Evolutionary conservation across 2,888 invertebrate species (phyloP).

Genomic region (Cryptus armator): DNA sequence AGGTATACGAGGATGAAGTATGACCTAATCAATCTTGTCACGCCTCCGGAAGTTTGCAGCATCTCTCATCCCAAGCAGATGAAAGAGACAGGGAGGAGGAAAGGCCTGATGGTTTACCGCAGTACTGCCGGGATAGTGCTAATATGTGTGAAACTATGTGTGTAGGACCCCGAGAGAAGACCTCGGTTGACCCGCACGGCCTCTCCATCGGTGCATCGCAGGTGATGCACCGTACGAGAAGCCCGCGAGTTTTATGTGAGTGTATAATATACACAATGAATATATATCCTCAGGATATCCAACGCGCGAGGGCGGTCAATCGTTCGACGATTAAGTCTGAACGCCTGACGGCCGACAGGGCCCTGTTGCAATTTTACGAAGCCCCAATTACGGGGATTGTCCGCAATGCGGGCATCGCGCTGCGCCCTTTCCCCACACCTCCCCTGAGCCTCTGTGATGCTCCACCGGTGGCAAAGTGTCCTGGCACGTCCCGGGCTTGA

Average conservation of each 20-base stretch:
- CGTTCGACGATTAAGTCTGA: conserved; percentile 54
- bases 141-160: conserved; percentile 57
- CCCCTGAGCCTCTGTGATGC: conserved; percentile 38
- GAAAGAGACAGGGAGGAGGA: conserved; percentile 38
- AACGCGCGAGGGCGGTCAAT: conserved; percentile 54
- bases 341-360: conserved; percentile 41
- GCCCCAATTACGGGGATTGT: conserved; percentile 71
- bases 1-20: conserved; percentile 57
- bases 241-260: conserved; percentile 26
- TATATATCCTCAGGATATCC: conserved; percentile 42
- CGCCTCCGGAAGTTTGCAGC: conserved; percentile 67
- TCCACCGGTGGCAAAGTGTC: conserved; percentile 62
- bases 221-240: conserved; percentile 67
- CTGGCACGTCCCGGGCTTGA: conserved; percentile 67
- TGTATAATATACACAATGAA: conserved; percentile 41
- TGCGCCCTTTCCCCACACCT: conserved; percentile 2
- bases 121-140: conserved; percentile 51
- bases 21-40: conserved; percentile 66
- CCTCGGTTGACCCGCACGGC: conserved; percentile 63
- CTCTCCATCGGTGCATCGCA: conserved; percentile 35
- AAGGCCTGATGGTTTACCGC: conserved; percentile 56
- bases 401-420: conserved; percentile 75
- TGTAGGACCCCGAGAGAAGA: conserved; percentile 46
- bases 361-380: conserved; percentile 66
- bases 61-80: conserved; percentile 50